Base-by-base conservation (phyloP, 1,140 invertebrate species). In the Drosophila equinoxialis region DNA sequence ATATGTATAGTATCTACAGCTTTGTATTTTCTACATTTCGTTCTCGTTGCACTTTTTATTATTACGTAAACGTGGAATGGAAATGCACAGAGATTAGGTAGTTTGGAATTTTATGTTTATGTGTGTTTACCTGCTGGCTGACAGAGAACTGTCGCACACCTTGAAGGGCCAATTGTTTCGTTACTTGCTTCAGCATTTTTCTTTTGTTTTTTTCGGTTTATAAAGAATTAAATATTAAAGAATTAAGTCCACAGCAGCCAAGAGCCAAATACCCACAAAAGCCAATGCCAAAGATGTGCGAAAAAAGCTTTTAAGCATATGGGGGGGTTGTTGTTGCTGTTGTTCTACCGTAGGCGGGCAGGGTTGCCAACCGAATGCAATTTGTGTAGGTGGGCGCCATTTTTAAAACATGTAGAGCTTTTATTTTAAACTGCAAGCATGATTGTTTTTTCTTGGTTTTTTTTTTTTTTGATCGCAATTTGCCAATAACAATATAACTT, bases 111-210 rank as follows among this genome's bases (percentile, higher is more conserved):
- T n/a, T 2, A 26, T 20, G 42, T 17, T n/a, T 54, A 62, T 70
- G 10, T n/a, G 8, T 1, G n/a, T 72, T 86, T 37, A 91, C 90
- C 84, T 91, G 87, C 77, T 90, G 80, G 71, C 79, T 79, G 59
- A 87, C 79, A 45, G 90, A 89, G 68, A 91, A 91, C 71, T 61
- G 86, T 74, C 90, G 89, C 79, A 90, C 82, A 64, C 90, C 84
- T 71, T 91, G 90, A 79, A 91, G 78, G 62, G 87, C 90, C 71
- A 91, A 75, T 81, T 91, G 90, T 78, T 90, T 91, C 65, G 84
- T 81, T 26, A 90, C 90, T 90, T 91, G 90, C 79, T 91, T 91
- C 75, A 91, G 82, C 90, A 91, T 91, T 72, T 86, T 86, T 63
- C 48, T 68, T 68, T 69, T 63, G 71, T 77, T 82, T 55, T 42